Base-by-base conservation (phyloP, 2,113 vertebrate genomes). In the Grammatotria lemairii region DNA sequence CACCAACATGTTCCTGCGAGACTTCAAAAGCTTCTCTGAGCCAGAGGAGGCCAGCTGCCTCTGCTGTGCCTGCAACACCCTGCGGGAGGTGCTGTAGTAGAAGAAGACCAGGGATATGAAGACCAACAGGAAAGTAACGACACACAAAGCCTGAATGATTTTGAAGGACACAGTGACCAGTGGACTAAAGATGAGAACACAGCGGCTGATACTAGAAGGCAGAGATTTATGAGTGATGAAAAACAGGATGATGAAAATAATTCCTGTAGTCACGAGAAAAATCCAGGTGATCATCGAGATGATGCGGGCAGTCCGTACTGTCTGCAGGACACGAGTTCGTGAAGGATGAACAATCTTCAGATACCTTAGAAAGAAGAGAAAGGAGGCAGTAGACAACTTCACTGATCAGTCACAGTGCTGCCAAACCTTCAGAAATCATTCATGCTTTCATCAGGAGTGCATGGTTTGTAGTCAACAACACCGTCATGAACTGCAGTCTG, bases 231-330 rank as follows among this genome's bases (percentile, higher is more conserved):
- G 55, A 58, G 55, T 58, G 55, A 28, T 28, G 55, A 28, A 28
- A 58, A 58, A 28, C 55, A 58, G 2, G 55, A 58, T 1, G 14
- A 58, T 58, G 26, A 58, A 58, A 58, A 28, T 28, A 58, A 58
- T 28, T 58, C 55, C 55, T 28, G 55, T 2, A 28, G 55, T 28
- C 26, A 58, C 5, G 8, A 58, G 26, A 16, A 28, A 58, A 28
- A 9, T 58, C 55, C 55, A 58, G 55, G 26, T 58, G 55, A 58
- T 58, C 55, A 28, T 58, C 5, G 55, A 58, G 55, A 58, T 58
- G 55, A 58, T 58, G 55, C 13, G 5, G 26, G 55, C 55, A 58
- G 55, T 1, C 13, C 0, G 0, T 9, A 58, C 55, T 28, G 26
- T 58, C 55, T 58, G 55, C 55, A 58, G 55, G 55, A 58, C 55